Percentiles rank a stretch among this genome's conserved stretches.
phyloP scores from a whole-genome alignment of 2,113 vertebrate genomes.

The Myiozetetes cayanensis region DNA sequence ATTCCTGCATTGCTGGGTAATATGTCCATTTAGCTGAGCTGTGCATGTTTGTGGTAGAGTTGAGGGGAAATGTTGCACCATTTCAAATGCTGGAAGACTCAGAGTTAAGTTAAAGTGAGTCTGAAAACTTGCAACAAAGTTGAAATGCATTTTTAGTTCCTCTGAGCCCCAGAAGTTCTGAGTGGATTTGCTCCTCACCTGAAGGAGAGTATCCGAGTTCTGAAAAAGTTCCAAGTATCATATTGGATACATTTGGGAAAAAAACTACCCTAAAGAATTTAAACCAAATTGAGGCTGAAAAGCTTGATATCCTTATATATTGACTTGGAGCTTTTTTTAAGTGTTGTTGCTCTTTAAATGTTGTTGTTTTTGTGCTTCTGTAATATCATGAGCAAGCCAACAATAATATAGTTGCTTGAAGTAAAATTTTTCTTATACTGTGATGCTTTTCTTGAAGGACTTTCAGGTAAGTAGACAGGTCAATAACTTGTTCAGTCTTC shows the following conservation, averaged over 20 bases:
- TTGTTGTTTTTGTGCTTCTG: background rate
- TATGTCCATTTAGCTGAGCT: background rate
- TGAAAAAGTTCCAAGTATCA: background rate
- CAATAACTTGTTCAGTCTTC: slow-evolving; percentile 26
- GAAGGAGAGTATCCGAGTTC: background rate
- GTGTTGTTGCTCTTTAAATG: background rate
- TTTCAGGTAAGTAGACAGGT: background rate
- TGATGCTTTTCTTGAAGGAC: background rate
- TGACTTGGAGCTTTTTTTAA: background rate
- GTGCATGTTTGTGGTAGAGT: background rate
- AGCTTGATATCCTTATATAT: background rate
- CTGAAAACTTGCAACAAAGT: background rate
- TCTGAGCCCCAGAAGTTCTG: background rate
- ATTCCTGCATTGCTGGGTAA: background rate
- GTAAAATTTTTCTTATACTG: background rate
- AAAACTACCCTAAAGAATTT: background rate
- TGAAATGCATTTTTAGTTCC: background rate
- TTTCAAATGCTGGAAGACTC: background rate
- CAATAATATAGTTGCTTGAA: slow-evolving; percentile 31
- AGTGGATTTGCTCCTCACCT: background rate
- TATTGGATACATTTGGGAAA: background rate
- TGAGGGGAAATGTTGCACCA: background rate
- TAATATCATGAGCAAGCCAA: background rate
- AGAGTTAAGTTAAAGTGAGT: background rate
- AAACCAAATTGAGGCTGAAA: background rate